Evolutionary conservation across 2,888 invertebrate genomes (phyloP).

Genomic region (Drosophila engyochracea): DNA sequence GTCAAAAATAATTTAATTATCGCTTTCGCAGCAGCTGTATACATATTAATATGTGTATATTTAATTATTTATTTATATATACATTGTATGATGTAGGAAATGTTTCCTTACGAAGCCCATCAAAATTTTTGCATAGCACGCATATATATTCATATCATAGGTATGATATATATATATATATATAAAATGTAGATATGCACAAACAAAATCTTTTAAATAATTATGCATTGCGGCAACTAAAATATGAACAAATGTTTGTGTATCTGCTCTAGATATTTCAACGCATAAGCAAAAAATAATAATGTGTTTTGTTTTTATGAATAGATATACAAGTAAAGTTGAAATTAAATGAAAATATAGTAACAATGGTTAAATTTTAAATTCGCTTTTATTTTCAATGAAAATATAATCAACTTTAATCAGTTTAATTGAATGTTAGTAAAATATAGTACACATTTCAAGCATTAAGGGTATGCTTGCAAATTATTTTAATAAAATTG

Average conservation of each 20-base stretch:
- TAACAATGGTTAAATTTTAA: background rate
- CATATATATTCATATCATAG: slow-evolving; percentile 21
- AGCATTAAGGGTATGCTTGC: background rate
- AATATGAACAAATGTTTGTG: slow-evolving; percentile 9
- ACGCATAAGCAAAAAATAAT: slow-evolving; percentile 10
- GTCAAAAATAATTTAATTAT: slow-evolving; percentile 59
- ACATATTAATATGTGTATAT: slow-evolving; percentile 15
- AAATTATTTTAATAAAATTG: background rate
- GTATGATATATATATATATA: background rate
- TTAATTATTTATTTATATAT: slow-evolving; percentile 15
- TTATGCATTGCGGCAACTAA: slow-evolving; percentile 46
- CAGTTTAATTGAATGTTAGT: background rate
- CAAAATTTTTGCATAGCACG: slow-evolving; percentile 50
- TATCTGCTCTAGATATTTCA: slow-evolving; percentile 34
- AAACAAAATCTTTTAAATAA: slow-evolving; percentile 56
- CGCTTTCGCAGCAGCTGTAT: slow-evolving; percentile 38
- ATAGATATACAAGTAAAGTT: background rate
- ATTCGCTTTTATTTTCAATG: background rate
- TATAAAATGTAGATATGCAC: slow-evolving; percentile 5
- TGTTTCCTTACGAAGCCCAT: slow-evolving; percentile 39
- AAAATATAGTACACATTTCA: background rate
- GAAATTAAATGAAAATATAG: slow-evolving; percentile 1
- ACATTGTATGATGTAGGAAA: slow-evolving; percentile 42
- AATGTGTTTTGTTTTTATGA: slow-evolving; percentile 15
- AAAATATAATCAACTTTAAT: background rate